Evolutionary conservation across 2,888 invertebrate genomes (phyloP), one percentile per base, ranked within the genome.

Genomic region (Craniophora ligustri): DNA sequence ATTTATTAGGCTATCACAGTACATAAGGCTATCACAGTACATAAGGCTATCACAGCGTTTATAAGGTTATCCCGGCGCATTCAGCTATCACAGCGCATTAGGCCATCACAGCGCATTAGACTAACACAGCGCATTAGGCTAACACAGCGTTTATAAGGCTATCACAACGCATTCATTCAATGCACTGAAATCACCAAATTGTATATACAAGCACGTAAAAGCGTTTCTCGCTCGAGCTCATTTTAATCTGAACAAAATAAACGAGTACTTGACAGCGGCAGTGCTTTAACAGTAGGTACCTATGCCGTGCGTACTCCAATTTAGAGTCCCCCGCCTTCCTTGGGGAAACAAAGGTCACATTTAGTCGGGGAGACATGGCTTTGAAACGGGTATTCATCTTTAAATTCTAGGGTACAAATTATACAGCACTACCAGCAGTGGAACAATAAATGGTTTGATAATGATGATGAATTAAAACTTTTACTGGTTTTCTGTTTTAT

Each of bases 241-340:
- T 62, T 63, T 63, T 51, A 56, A 51, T 42, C 38, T 53, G n/a
- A 36, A 64, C 34, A 68, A 49, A 26, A 68, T 63, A 50, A 53
- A 47, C 42, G 35, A 7, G 31, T 46, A 16, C n/a, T 21, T 39
- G 15, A 47, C 28, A 51, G 14, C 5, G 14, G 36, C 47, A 40
- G 30, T 18, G 39, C 53, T 67, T 56, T 39, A 41, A 5, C 31
- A 36, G 32, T 26, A 16, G 48, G 21, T 40, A n/a, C n/a, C n/a
- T n/a, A n/a, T n/a, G n/a, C n/a, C 10, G 13, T 26, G 26, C 10
- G 40, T 35, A 34, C 58, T 63, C 49, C 30, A 64, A 55, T 67
- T 67, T 50, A 67, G 48, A 50, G 56, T 11, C 23, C 61, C 38
- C 38, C 11, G 30, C 19, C 16, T 18, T 32, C 38, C 10, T 8